phyloP scores from a whole-genome alignment of 2,113 vertebrate genomes.

The Salvator merianae region DNA sequence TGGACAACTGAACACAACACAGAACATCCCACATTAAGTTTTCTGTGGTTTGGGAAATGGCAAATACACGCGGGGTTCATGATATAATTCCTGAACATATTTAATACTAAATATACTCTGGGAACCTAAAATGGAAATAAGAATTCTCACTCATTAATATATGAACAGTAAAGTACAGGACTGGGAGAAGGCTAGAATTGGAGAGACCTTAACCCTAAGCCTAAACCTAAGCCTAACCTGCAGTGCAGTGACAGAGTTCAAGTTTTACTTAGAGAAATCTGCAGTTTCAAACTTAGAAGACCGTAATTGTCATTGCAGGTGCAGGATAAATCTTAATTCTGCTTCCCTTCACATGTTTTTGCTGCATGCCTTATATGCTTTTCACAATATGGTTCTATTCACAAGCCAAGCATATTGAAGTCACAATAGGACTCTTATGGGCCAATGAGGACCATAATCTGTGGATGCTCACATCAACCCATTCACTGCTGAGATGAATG shows the following conservation, averaged over 20 bases:
- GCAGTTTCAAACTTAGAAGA: neutral
- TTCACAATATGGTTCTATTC: neutral
- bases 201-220: no score
- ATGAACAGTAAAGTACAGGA: neutral
- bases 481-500: neutral
- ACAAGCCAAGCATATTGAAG: neutral
- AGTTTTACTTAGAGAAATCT: neutral
- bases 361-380: neutral
- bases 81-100: neutral
- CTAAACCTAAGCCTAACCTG: no score
- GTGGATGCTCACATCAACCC: neutral
- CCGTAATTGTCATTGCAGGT: no score
- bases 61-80: neutral
- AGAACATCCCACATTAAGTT: no score
- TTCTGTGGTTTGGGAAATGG: neutral
- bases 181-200: neutral
- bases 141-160: neutral
- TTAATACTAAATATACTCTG: neutral
- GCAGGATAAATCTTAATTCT: neutral
- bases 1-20: no score
- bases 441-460: neutral
- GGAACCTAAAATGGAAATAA: neutral
- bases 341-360: neutral
- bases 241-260: neutral
- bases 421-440: no score